Conservation (phyloP, 1,140 invertebrate species). For the Mya arenaria region DNA sequence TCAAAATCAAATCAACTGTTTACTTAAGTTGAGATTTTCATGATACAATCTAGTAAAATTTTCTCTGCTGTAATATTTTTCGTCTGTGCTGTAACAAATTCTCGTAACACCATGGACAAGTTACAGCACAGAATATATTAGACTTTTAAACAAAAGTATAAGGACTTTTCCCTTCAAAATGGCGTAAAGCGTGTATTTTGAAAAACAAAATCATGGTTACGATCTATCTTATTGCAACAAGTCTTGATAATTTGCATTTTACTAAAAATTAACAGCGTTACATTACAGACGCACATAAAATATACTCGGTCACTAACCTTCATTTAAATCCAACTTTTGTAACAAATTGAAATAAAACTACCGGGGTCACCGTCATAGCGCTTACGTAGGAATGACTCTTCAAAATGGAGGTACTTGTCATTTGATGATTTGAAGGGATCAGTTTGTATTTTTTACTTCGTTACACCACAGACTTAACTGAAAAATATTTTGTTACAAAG, state of each 20-base stretch:
- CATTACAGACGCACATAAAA: constrained; percentile 25
- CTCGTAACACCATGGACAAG: constrained; percentile 19
- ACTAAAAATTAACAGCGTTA: constrained; percentile 20
- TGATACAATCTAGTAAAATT: constrained; percentile 24
- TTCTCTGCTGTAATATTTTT: constrained; percentile 8
- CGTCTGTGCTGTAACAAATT: constrained; percentile 28
- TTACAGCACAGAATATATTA: constrained; percentile 15
- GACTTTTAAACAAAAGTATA: constrained; percentile 1
- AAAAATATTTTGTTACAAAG: constrained; percentile 12
- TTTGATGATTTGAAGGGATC: constrained; percentile 18
- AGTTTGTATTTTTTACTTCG: constrained; percentile 13
- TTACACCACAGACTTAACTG: constrained; percentile 8
- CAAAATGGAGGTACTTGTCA: constrained; percentile 28
- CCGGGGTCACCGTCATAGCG: not conserved
- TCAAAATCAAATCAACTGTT: constrained; percentile 11
- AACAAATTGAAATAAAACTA: constrained; percentile 12
- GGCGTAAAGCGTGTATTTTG: constrained; percentile 9
- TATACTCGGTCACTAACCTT: constrained; percentile 21
- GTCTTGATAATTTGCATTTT: constrained; percentile 19
- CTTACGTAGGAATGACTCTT: constrained; percentile 24
- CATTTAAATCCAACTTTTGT: constrained; percentile 12
- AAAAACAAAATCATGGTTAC: constrained; percentile 21
- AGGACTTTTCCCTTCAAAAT: constrained; percentile 16
- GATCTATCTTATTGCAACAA: constrained; percentile 11
- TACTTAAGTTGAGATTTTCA: constrained; percentile 4